Percentiles rank a stretch among this genome's conserved stretches.
phyloP scores from a whole-genome alignment of 2,797 vertebrate genomes.

The Syngnathus acus region DNA sequence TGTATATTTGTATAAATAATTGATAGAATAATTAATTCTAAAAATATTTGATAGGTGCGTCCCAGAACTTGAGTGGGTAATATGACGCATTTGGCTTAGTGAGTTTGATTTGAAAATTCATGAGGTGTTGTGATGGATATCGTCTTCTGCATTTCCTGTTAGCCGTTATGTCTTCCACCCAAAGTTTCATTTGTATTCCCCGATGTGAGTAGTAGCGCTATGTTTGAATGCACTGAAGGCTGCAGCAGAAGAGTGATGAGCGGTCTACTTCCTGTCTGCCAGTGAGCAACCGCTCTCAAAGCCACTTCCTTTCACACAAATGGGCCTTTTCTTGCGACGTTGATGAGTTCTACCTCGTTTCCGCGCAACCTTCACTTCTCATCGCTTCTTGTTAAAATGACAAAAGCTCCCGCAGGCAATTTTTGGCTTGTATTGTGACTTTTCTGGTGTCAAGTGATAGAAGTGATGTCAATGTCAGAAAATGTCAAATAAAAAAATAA shows the following conservation, averaged over 20 bases:
- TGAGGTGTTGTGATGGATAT: too few species aligned
- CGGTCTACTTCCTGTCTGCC: slow-evolving; percentile 71
- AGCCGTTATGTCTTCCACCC: too few species aligned
- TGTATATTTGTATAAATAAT: too few species aligned
- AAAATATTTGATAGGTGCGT: too few species aligned
- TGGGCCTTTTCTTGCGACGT: slow-evolving; percentile 26
- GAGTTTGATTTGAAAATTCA: too few species aligned
- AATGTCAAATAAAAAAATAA: background rate
- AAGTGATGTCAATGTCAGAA: background rate
- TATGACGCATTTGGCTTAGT: too few species aligned
- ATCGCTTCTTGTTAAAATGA: slow-evolving; percentile 11
- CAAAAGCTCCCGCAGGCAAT: background rate
- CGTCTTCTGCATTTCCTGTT: slow-evolving; percentile 1
- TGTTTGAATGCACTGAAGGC: slow-evolving; percentile 24
- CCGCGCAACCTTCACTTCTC: slow-evolving; percentile 27
- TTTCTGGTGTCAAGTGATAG: background rate
- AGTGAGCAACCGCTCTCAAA: slow-evolving; percentile 65
- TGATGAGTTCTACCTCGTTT: slow-evolving; percentile 43
- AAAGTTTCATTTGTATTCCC: too few species aligned
- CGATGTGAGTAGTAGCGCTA: background rate
- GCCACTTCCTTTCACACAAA: slow-evolving; percentile 72
- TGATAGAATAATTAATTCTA: too few species aligned
- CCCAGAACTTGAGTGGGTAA: too few species aligned
- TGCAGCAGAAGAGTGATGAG: slow-evolving; percentile 45
- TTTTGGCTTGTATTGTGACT: background rate